These are phyloP conservation scores for Eumacrocentrus americanus DNA, from an alignment of 2,888 invertebrate genomes.

Conservation along the genomic window DNA sequence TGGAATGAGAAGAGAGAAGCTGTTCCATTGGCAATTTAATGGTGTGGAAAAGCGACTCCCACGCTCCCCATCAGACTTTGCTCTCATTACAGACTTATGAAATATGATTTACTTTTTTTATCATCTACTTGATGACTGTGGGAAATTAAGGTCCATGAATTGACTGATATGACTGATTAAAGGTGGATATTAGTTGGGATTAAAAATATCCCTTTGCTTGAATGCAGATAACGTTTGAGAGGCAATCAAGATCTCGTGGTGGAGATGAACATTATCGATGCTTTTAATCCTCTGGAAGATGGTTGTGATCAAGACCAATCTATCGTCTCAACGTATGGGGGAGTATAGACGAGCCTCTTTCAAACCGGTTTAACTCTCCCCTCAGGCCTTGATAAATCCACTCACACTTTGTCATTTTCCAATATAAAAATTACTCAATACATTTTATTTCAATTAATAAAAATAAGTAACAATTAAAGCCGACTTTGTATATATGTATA, in stretches of 20 bases:
- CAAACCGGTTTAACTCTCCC: constrained; percentile 13
- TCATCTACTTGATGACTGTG: no score
- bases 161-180: neutral
- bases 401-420: neutral
- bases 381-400: neutral
- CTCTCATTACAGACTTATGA: constrained; percentile 6
- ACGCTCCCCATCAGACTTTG: constrained; percentile 20
- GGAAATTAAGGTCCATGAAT: neutral
- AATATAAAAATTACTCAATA: no score
- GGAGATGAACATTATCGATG: neutral
- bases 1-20: constrained; percentile 3
- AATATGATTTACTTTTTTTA: neutral
- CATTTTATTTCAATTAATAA: no score
- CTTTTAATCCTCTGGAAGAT: neutral
- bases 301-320: neutral
- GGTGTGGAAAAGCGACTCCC: constrained; percentile 29
- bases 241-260: neutral
- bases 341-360: neutral
- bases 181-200: neutral
- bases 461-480: no score
- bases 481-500: no score
- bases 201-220: neutral
- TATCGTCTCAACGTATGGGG: neutral
- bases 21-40: constrained; percentile 14
- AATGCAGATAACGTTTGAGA: no score